Conservation (phyloP, 2,888 invertebrate species). For the Oegoconia quadripuncta region DNA sequence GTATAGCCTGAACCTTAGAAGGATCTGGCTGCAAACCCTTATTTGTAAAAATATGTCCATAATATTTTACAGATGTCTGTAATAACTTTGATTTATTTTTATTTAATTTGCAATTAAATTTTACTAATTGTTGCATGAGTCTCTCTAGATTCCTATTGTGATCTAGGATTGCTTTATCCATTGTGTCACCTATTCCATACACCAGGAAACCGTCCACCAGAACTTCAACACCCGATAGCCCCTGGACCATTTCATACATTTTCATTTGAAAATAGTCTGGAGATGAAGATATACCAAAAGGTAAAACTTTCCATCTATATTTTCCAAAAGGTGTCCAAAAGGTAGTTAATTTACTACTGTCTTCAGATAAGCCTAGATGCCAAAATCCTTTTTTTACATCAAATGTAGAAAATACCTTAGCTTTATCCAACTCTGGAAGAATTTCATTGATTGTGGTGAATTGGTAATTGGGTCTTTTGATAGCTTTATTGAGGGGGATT, state of each 20-base stretch:
- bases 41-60: too few relatives aligned
- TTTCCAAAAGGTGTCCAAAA: slow-evolving; percentile 14
- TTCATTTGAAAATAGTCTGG: slow-evolving; percentile 3
- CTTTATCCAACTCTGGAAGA: slow-evolving; percentile 11
- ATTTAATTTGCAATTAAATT: slow-evolving; percentile 4
- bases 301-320: slow-evolving; percentile 7
- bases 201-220: slow-evolving; percentile 5
- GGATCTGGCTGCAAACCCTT: slow-evolving; percentile 3
- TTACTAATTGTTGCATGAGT: background rate
- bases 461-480: slow-evolving; percentile 16
- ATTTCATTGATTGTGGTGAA: slow-evolving; percentile 15
- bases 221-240: slow-evolving; percentile 2
- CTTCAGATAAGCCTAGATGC: slow-evolving; percentile 9
- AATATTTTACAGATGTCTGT: slow-evolving; percentile 1
- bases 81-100: slow-evolving; percentile 1
- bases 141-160: slow-evolving; percentile 4
- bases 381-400: slow-evolving; percentile 13
- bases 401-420: slow-evolving; percentile 13
- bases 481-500: slow-evolving; percentile 14
- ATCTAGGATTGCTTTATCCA: slow-evolving; percentile 1
- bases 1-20: slow-evolving; percentile 1
- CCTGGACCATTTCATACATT: slow-evolving; percentile 10
- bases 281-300: slow-evolving; percentile 6
- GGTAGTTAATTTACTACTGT: slow-evolving; percentile 12
- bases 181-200: slow-evolving; percentile 7